These are phyloP conservation scores for Ginglymostoma cirratum DNA, from an alignment of 2,113 vertebrate genomes.

Conservation along the genomic window DNA sequence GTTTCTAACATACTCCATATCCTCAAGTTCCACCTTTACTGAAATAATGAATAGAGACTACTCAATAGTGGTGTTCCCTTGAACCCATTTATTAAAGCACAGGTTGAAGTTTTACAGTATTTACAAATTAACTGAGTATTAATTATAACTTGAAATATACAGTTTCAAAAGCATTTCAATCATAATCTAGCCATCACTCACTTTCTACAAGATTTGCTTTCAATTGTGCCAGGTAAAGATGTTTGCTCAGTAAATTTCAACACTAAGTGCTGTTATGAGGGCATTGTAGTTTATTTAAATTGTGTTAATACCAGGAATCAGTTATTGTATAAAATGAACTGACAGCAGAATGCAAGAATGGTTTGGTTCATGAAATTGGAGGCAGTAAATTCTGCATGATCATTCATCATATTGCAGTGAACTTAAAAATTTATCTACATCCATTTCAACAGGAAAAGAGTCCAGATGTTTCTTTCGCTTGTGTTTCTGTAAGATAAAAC, in stretches of 20 bases:
- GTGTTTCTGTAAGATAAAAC: constrained; percentile 62
- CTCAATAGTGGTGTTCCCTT: not conserved
- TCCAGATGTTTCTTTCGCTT: constrained; percentile 67
- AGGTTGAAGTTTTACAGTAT: constrained; percentile 28
- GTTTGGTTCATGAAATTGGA: not conserved
- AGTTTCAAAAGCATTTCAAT: not conserved
- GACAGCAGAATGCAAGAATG: not conserved
- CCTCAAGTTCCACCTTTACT: no score
- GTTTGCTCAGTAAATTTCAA: not conserved
- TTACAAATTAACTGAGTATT: constrained; percentile 17
- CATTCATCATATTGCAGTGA: constrained; percentile 95
- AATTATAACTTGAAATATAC: constrained; percentile 23
- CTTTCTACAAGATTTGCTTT: constrained; percentile 24
- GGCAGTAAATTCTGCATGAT: constrained; percentile 38
- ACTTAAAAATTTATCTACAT: constrained; percentile 95
- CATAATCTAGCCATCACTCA: not conserved
- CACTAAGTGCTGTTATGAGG: not conserved
- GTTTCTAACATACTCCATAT: no score
- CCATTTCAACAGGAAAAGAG: constrained; percentile 87
- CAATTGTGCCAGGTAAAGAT: not conserved
- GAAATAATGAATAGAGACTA: not conserved
- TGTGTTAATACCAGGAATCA: not conserved
- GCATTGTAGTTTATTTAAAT: not conserved
- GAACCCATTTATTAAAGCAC: constrained; percentile 8
- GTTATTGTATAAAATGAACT: not conserved